phyloP scores from a whole-genome alignment of 2,797 vertebrate species.

The Furcifer pardalis region DNA sequence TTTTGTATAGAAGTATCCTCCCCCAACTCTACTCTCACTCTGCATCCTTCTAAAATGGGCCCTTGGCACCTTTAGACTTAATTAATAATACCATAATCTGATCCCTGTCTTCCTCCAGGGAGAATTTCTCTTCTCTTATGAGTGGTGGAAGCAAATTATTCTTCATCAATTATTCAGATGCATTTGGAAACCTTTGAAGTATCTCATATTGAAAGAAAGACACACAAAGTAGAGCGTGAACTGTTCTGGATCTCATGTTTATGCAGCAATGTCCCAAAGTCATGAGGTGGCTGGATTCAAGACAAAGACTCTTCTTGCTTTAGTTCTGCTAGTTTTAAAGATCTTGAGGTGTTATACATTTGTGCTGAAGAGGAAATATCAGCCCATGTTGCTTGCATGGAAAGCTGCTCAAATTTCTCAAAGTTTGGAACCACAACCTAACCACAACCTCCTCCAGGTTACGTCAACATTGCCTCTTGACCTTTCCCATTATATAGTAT shows the following conservation, averaged over 20 bases:
- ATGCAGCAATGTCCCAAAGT: background rate
- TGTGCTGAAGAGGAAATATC: background rate
- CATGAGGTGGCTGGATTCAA: background rate
- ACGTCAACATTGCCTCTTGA: too few relatives aligned
- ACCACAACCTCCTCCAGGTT: too few relatives aligned
- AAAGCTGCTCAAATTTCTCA: background rate
- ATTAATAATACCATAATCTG: constrained; percentile 32
- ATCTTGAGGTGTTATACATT: background rate
- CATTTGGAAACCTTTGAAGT: constrained; percentile 25
- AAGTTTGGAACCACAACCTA: too few relatives aligned
- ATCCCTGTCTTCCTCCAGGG: background rate
- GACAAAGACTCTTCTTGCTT: background rate
- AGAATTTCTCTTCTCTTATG: constrained; percentile 31
- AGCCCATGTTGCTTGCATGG: background rate
- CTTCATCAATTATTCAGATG: constrained; percentile 41
- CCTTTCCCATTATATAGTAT: too few relatives aligned
- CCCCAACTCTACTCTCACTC: background rate
- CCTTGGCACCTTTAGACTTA: constrained; percentile 23
- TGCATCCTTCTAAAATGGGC: background rate
- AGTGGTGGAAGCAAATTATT: constrained; percentile 18
- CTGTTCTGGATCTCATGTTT: background rate
- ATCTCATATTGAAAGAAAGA: background rate
- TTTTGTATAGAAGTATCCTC: background rate
- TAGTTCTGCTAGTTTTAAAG: too few relatives aligned
- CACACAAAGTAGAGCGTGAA: background rate